Base-by-base conservation (phyloP, 1,140 invertebrate species). In the Dreissena rostriformis region DNA sequence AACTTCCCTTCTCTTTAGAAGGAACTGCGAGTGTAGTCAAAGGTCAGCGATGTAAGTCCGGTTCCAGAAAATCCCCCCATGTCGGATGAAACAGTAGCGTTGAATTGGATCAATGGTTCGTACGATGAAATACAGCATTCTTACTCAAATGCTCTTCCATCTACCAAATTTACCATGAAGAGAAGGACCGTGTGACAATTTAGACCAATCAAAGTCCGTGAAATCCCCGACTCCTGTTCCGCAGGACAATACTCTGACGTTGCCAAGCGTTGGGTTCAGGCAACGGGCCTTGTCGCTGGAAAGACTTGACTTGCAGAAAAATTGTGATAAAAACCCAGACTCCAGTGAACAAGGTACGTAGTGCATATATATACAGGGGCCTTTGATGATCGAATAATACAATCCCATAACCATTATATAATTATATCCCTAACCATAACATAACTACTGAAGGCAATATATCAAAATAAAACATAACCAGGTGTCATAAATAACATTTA, bases 1-100 rank as follows among this genome's bases (percentile, higher is more conserved):
- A 92, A 4, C 88, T 93, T 24, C 92, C 92, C 19, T n/a, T 92
- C 92, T 55, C 92, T 93, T 55, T 81, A 91, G 39, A 86, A 89
- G 24, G 91, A 92, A 79, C 86, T 92, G 28, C 83, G 87, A 19
- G 68, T 79, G 29, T 85, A 86, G 71, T 75, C 82, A 29, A 90
- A 87, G 81, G 71, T 82, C 66, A 79, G 86, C 55, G 86, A 89
- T 0, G 79, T n/a, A 24, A 29, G 11, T n/a, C n/a, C 82, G 12
- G 91, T 90, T 61, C 87, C 91, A 12, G 91, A 92, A 63, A 90
- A 91, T 82, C 91, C 90, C 19, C 87, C 88, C 0, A 89, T 91
- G 66, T 66, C 82, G 0, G 90, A 92, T 70, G 90, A 92, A 66
- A 82, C 87, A 0, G 87, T 91, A 4, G 90, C 91, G 6, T 89